Conservation (phyloP, 2,797 vertebrate species). For the Sebastes ruberrimus region DNA sequence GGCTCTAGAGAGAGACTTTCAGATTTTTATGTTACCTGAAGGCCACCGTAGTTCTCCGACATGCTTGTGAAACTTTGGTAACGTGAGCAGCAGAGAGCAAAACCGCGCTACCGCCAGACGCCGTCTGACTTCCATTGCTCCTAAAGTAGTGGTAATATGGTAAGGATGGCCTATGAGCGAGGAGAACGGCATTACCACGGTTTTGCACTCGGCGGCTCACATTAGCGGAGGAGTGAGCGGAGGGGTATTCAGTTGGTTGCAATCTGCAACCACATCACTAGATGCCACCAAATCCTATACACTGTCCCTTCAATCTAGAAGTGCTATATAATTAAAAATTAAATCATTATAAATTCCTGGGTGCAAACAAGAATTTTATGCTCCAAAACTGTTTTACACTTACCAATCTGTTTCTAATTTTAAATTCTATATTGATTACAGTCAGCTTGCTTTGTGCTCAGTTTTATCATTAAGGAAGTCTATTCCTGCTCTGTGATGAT, state of each 20-base stretch:
- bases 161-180: no score
- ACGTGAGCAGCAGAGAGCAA: no score
- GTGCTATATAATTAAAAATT: background rate
- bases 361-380: background rate
- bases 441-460: background rate
- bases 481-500: background rate
- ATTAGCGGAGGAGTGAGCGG: no score
- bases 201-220: no score
- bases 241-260: no score
- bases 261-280: accelerated
- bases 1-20: no score
- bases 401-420: background rate
- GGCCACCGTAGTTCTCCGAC: no score
- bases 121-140: no score
- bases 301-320: background rate
- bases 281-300: accelerated
- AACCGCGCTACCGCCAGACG: accelerated
- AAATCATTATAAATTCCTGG: background rate
- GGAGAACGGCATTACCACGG: accelerated
- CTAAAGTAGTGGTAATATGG: no score
- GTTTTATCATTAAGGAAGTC: background rate
- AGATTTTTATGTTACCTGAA: accelerated
- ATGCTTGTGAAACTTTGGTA: accelerated
- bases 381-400: background rate
- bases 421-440: background rate